Evolutionary conservation across 2,113 vertebrate genomes (phyloP).

Genomic region (Telmatochromis sp.): DNA sequence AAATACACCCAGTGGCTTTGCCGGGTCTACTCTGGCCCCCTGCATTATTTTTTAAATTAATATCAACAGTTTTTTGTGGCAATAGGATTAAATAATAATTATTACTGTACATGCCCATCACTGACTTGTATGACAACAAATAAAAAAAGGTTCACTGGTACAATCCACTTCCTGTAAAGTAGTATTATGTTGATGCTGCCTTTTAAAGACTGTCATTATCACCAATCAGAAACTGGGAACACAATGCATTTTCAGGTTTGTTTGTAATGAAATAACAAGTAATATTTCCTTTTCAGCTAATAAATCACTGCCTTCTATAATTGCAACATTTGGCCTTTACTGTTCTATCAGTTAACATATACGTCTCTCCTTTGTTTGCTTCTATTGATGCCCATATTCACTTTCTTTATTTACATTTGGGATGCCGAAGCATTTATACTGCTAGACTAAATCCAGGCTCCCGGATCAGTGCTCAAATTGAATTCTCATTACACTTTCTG

Average conservation of each 20-base stretch:
- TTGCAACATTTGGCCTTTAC: background rate
- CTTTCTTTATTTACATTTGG: background rate
- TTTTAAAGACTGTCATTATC: background rate
- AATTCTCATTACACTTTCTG: constrained; percentile 26
- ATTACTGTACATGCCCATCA: background rate
- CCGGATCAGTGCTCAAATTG: constrained; percentile 2
- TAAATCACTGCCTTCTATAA: background rate
- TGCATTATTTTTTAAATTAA: background rate
- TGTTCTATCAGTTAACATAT: background rate
- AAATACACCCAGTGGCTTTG: background rate
- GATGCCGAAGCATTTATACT: constrained; percentile 3
- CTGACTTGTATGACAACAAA: background rate
- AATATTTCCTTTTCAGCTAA: background rate
- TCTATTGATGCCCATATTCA: background rate
- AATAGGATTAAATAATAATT: background rate
- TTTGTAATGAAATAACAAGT: background rate
- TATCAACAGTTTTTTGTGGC: background rate
- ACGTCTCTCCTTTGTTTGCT: background rate
- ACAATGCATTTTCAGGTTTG: background rate
- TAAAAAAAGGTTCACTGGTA: background rate
- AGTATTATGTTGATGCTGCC: background rate
- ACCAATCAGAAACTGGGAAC: background rate
- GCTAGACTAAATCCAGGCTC: background rate
- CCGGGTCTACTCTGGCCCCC: background rate
- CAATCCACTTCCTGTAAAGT: background rate